Conservation (phyloP, 2,888 invertebrate species). For the Platycheirus rosarum region DNA sequence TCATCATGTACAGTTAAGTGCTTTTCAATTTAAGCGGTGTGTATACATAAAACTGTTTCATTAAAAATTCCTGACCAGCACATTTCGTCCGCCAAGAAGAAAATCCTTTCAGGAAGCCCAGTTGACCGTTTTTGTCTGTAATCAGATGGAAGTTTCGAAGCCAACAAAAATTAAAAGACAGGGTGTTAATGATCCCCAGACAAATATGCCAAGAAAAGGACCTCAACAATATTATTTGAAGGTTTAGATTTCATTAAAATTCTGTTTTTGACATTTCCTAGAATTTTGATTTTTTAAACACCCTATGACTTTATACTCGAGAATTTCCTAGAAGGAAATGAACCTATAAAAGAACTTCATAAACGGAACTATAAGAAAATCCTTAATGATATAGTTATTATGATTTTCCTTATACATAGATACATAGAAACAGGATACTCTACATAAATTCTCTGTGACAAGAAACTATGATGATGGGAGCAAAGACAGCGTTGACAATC, state of each 20-base stretch:
- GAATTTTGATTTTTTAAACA: not conserved
- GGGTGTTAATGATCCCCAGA: not conserved
- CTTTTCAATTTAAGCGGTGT: slow-evolving; percentile 51
- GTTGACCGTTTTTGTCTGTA: not conserved
- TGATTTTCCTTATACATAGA: not conserved
- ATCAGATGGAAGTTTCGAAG: not conserved
- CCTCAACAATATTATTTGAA: not conserved
- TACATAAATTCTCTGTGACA: slow-evolving; percentile 43
- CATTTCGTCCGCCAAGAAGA: not conserved
- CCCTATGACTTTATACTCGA: not conserved
- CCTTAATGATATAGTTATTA: slow-evolving; percentile 35
- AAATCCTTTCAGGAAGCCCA: not conserved
- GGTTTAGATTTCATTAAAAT: too few species aligned
- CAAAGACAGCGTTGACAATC: slow-evolving; percentile 13
- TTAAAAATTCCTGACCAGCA: slow-evolving; percentile 31
- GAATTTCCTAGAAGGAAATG: not conserved
- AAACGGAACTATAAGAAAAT: slow-evolving; percentile 40
- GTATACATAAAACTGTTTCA: slow-evolving; percentile 41
- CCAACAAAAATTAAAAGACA: not conserved
- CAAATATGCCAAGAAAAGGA: not conserved
- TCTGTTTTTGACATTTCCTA: too few species aligned
- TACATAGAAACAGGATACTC: slow-evolving; percentile 38
- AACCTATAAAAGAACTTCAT: not conserved
- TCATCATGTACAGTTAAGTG: slow-evolving; percentile 29
- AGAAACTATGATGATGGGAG: slow-evolving; percentile 25